phyloP scores from a whole-genome alignment of 2,797 vertebrate genomes.

The Sebastes glaucus region DNA sequence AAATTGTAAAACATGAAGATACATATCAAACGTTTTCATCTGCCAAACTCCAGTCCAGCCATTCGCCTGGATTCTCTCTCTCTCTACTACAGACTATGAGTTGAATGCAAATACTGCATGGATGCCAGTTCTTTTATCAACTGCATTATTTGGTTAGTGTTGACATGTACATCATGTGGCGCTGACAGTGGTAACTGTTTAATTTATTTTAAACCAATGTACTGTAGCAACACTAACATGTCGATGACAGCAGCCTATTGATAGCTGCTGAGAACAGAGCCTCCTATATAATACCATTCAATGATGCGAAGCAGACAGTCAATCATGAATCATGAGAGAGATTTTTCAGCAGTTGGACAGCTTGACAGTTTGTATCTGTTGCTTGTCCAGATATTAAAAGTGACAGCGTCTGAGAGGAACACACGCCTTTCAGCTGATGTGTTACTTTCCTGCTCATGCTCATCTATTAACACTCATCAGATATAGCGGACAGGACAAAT shows the following conservation, averaged over 20 bases:
- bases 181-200: background rate
- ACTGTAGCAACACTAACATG: background rate
- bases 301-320: conserved; percentile 33
- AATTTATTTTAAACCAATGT: background rate
- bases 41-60: background rate
- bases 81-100: background rate
- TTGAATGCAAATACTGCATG: background rate
- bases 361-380: conserved; percentile 51
- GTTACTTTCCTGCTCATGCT: conserved; percentile 21
- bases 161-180: conserved; percentile 8
- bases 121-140: background rate
- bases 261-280: conserved; percentile 3
- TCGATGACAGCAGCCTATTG: background rate
- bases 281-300: conserved; percentile 1
- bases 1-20: background rate
- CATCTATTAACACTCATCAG: conserved; percentile 42
- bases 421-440: conserved; percentile 16
- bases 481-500: conserved; percentile 58
- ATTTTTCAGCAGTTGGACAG: conserved; percentile 33
- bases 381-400: conserved; percentile 38
- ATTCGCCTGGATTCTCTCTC: background rate
- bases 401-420: conserved; percentile 38
- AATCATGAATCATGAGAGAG: conserved; percentile 39
- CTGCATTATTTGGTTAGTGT: background rate
- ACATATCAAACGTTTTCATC: background rate